Percentiles rank a stretch among this genome's conserved stretches.
Evolutionary conservation across 2,888 invertebrate genomes (phyloP).

Genomic region (Arge pagana): DNA sequence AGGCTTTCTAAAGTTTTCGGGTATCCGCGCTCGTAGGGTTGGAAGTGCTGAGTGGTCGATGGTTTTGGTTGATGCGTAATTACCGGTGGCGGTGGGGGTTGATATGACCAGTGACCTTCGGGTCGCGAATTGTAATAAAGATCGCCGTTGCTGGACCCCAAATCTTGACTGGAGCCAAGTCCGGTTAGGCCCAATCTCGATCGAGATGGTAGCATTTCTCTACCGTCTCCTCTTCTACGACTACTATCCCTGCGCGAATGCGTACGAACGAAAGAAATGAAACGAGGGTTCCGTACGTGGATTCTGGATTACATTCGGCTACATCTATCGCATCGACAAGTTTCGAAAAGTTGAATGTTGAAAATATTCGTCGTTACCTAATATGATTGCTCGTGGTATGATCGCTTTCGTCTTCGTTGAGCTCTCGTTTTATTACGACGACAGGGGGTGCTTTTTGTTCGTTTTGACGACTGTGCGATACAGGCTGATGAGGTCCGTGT

Average conservation of each 20-base stretch:
- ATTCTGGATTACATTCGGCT: too few species aligned
- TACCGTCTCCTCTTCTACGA: constrained; percentile 73
- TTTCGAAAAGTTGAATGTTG: too few species aligned
- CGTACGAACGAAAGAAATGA: too few species aligned
- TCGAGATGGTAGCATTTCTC: constrained; percentile 78
- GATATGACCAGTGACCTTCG: constrained; percentile 63
- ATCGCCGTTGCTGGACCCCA: constrained; percentile 66
- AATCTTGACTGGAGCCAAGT: constrained; percentile 58
- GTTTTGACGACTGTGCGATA: constrained; percentile 52
- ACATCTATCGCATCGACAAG: too few species aligned
- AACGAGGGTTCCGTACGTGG: too few species aligned
- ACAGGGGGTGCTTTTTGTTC: constrained; percentile 90
- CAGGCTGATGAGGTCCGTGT: constrained; percentile 62
- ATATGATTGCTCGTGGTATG: constrained; percentile 55
- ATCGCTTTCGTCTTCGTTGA: constrained; percentile 79
- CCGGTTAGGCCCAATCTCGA: constrained; percentile 73
- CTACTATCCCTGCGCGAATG: constrained; percentile 64
- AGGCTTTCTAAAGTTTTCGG: constrained; percentile 89
- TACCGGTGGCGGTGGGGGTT: constrained; percentile 82
- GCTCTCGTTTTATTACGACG: constrained; percentile 86
- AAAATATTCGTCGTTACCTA: too few species aligned
- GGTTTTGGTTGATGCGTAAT: constrained; percentile 89
- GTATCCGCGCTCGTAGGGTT: constrained; percentile 84
- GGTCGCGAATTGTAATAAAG: constrained; percentile 82
- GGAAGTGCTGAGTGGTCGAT: constrained; percentile 77